Conservation (phyloP, 2,888 invertebrate genomes). For the Auanema freiburgensis region DNA sequence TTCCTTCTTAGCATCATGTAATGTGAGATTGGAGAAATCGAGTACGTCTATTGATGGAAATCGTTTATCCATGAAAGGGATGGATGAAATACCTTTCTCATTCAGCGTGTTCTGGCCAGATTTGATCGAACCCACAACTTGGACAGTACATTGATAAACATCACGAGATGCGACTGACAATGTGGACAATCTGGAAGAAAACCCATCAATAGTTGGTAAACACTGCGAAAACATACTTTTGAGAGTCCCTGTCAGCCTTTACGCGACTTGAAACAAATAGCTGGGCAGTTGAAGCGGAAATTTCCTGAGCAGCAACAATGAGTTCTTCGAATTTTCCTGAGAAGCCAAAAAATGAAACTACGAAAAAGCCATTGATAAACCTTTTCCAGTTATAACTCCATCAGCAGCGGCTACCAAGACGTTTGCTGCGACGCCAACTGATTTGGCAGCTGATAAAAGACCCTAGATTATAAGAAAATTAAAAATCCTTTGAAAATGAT, state of each 20-base stretch:
- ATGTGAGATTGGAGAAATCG: constrained; percentile 83
- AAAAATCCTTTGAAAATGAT: not conserved
- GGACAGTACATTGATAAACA: constrained; percentile 87
- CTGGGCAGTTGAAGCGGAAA: constrained; percentile 93
- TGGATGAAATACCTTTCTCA: constrained; percentile 73
- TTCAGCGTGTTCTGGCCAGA: constrained; percentile 83
- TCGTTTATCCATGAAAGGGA: not conserved
- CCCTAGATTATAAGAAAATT: constrained; percentile 21
- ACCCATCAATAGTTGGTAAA: too few species aligned
- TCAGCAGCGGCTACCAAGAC: constrained; percentile 74
- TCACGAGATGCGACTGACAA: constrained; percentile 83
- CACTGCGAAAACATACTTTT: constrained; percentile 24
- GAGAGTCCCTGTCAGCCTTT: constrained; percentile 83
- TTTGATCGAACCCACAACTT: constrained; percentile 90
- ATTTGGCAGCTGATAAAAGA: constrained; percentile 93
- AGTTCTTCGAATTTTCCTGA: constrained; percentile 89
- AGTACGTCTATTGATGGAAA: constrained; percentile 74
- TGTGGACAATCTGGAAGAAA: constrained; percentile 72
- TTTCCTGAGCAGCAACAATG: constrained; percentile 93
- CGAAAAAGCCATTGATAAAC: constrained; percentile 8
- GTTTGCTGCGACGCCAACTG: constrained; percentile 92
- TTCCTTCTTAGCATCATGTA: constrained; percentile 89
- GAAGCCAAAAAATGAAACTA: constrained; percentile 12
- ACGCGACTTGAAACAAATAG: constrained; percentile 91
- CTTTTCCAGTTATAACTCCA: constrained; percentile 42